Base-by-base conservation (phyloP, 2,113 vertebrate species). In the Thalassoma bifasciatum region DNA sequence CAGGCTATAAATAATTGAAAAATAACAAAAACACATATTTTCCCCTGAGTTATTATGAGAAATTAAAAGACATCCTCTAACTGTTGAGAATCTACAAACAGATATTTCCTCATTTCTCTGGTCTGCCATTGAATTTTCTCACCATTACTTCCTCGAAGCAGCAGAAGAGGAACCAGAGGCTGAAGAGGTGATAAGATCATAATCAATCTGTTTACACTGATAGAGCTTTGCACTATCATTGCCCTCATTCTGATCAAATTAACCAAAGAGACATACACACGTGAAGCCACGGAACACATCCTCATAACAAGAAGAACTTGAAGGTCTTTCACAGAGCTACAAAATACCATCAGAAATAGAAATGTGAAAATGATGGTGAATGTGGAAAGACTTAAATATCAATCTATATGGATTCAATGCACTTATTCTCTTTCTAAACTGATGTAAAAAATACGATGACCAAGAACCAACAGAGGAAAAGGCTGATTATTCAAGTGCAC, bases 121-220 rank as follows among this genome's bases (percentile, higher is more conserved):
- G 0, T 30, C 8, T 46, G 21, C 37, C 12, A 24, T 26, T 22
- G 5, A 10, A 40, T 14, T 30, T 50, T 56, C 22, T 62, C 44
- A 56, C 0, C 0, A 8, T 57, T 42, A 1, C 37, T 80, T 80
- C 56, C 40, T 58, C 22, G 26, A 17, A 46, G 17, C 4, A 9
- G 12, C 26, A 68, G 10, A 74, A 74, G 13, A 14, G 44, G 75
- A 79, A 64, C 11, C 13, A 17, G 17, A 54, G 13, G 17, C 10
- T 5, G 40, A 6, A 73, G 66, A 69, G 72, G 49, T 46, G 36
- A 69, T 47, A 24, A 53, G 66, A 79, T 70, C 57, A 21, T 21
- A 14, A 77, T 75, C 72, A 72, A 72, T 75, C 66, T 81, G 82
- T 64, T 60, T 64, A 72, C 38, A 52, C 38, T 72, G 79, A 89